These are phyloP conservation scores for Megalopta genalis DNA, from an alignment of 1,140 invertebrate genomes.

Conservation along the genomic window DNA sequence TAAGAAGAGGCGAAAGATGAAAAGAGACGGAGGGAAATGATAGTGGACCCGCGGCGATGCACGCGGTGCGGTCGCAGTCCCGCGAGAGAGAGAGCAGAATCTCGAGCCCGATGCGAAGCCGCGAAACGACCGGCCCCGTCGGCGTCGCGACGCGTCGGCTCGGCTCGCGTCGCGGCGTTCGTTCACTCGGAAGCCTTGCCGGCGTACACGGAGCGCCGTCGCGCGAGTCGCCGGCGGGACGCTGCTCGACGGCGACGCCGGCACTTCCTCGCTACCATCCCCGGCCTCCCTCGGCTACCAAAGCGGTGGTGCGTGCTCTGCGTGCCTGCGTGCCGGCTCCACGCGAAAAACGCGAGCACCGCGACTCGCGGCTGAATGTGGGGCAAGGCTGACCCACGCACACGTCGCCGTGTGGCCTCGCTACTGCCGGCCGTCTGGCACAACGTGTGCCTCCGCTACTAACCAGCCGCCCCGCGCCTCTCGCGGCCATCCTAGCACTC, in stretches of 20 bases:
- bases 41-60: too few species aligned
- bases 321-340: constrained; percentile 13
- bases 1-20: too few species aligned
- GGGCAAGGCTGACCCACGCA: constrained; percentile 33
- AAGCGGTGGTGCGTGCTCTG: too few species aligned
- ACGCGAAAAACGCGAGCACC: constrained; percentile 17
- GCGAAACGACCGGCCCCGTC: too few species aligned
- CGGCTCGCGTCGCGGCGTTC: not conserved
- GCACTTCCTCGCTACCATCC: constrained; percentile 59
- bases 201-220: constrained; percentile 49
- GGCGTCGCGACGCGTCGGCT: too few species aligned
- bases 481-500: too few species aligned
- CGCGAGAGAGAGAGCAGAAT: too few species aligned
- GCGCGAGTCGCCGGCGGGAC: constrained; percentile 54
- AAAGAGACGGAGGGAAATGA: too few species aligned
- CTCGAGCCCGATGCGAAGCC: too few species aligned
- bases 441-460: constrained; percentile 78
- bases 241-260: constrained; percentile 58
- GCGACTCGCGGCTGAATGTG: constrained; percentile 36
- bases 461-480: constrained; percentile 57
- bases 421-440: constrained; percentile 78
- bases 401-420: constrained; percentile 66
- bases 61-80: too few species aligned
- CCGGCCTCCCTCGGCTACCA: not conserved
- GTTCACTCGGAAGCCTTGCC: constrained; percentile 56